Conservation (phyloP, 2,888 invertebrate species). For the Drosophila parthenogenetica region DNA sequence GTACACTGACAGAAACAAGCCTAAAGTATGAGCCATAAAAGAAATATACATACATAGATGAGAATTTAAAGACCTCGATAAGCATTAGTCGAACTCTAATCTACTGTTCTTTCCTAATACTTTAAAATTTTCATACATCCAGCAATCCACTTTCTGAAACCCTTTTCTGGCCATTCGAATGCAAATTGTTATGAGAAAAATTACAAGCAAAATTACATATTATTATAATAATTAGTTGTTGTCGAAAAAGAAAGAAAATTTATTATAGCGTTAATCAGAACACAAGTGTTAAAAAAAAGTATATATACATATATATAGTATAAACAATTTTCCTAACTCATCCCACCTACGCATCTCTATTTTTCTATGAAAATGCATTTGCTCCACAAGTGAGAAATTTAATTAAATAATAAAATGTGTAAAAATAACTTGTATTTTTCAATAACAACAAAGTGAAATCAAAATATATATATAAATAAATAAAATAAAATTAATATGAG, state of each 20-base stretch:
- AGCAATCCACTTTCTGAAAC: not conserved
- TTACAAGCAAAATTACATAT: conserved; percentile 16
- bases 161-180: conserved; percentile 29
- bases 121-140: conserved; percentile 34
- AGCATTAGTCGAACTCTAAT: conserved; percentile 47
- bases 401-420: conserved; percentile 41
- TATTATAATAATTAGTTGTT: conserved; percentile 53
- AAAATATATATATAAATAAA: conserved; percentile 45
- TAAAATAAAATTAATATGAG: conserved; percentile 26
- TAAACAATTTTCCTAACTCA: conserved; percentile 83
- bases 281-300: conserved; percentile 40
- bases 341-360: conserved; percentile 84
- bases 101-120: conserved; percentile 26
- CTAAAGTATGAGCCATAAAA: conserved; percentile 47
- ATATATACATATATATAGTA: conserved; percentile 33
- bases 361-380: conserved; percentile 83
- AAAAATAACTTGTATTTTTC: conserved; percentile 56
- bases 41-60: conserved; percentile 45
- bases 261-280: conserved; percentile 48
- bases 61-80: conserved; percentile 61
- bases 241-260: conserved; percentile 30
- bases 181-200: conserved; percentile 53
- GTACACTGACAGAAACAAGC: conserved; percentile 72
- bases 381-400: conserved; percentile 64
- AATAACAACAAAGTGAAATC: conserved; percentile 43